Conservation (phyloP, 2,888 invertebrate species). For the Pheosia gnoma region DNA sequence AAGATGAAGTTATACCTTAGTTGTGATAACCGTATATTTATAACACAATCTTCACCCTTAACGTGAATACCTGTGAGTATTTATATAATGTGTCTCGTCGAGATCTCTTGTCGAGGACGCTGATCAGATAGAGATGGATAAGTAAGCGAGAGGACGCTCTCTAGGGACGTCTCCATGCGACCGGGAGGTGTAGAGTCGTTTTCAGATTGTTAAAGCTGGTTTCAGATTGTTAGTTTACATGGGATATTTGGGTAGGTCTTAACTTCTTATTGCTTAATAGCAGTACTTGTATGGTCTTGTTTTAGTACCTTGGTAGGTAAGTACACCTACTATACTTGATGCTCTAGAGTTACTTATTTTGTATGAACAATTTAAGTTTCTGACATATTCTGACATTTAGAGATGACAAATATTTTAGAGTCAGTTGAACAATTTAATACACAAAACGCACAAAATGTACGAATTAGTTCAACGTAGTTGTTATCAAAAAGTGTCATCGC, state of each 20-base stretch:
- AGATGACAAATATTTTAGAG: too few relatives aligned
- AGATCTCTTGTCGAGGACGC: conserved; percentile 54
- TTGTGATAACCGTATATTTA: too few relatives aligned
- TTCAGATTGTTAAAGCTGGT: not conserved
- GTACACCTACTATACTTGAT: too few relatives aligned
- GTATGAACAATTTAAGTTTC: too few relatives aligned
- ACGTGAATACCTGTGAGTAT: not conserved
- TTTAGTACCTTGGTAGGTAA: too few relatives aligned
- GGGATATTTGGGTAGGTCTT: too few relatives aligned
- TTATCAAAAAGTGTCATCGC: not conserved
- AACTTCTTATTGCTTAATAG: not conserved
- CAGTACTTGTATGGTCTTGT: not conserved
- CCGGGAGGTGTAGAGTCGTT: conserved; percentile 40
- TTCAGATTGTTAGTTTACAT: too few relatives aligned
- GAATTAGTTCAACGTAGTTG: not conserved
- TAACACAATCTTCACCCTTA: too few relatives aligned
- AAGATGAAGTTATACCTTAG: too few relatives aligned
- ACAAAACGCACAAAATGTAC: not conserved
- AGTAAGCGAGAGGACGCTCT: conserved; percentile 74
- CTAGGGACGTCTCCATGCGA: conserved; percentile 53
- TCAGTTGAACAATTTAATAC: not conserved
- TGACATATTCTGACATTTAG: too few relatives aligned
- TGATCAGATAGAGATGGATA: conserved; percentile 70
- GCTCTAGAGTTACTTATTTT: too few relatives aligned
- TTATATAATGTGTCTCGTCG: conserved; percentile 33